Percentiles rank a stretch among this genome's conserved stretches.
These are phyloP conservation scores for Anarsia innoxiella DNA, from an alignment of 2,888 invertebrate genomes.

Conservation along the genomic window DNA sequence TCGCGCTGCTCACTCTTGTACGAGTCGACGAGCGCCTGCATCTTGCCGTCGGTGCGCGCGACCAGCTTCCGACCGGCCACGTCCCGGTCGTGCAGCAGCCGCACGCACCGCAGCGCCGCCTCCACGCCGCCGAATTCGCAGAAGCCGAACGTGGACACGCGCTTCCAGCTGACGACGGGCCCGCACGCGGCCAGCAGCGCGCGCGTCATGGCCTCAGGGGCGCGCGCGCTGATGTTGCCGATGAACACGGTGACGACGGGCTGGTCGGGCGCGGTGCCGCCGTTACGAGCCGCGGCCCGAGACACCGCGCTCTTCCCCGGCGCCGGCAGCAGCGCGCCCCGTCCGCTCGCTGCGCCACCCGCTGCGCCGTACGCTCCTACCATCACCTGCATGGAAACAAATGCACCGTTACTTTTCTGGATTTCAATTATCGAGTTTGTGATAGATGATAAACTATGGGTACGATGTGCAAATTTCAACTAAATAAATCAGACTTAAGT, in stretches of 20 bases:
- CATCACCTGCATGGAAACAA: conserved; percentile 64
- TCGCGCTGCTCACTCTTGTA: conserved; percentile 83
- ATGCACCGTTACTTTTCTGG: too few relatives aligned
- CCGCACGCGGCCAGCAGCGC: conserved; percentile 95
- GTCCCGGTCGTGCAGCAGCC: conserved; percentile 92
- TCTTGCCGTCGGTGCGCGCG: conserved; percentile 97
- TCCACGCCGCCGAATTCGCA: conserved; percentile 96
- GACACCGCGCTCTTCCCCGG: conserved; percentile 40
- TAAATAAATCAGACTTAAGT: too few relatives aligned
- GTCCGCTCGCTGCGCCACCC: conserved; percentile 19
- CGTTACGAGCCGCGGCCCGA: conserved; percentile 45
- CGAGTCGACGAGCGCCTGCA: conserved; percentile 81
- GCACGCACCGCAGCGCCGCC: conserved; percentile 94
- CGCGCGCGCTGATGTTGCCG: conserved; percentile 88
- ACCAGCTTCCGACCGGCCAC: conserved; percentile 95
- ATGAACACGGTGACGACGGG: conserved; percentile 98
- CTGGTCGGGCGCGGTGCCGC: conserved; percentile 77
- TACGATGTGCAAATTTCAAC: too few relatives aligned
- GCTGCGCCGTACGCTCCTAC: conserved; percentile 54
- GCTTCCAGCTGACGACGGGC: conserved; percentile 96
- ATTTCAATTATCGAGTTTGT: too few relatives aligned
- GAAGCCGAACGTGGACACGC: conserved; percentile 98
- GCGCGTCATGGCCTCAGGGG: conserved; percentile 96
- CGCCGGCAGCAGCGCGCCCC: conserved; percentile 44
- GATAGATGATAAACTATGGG: too few relatives aligned